Evolutionary conservation across 2,888 invertebrate genomes (phyloP), one percentile per base, ranked within the genome.

Genomic region (Megaustenia siamemsis): DNA sequence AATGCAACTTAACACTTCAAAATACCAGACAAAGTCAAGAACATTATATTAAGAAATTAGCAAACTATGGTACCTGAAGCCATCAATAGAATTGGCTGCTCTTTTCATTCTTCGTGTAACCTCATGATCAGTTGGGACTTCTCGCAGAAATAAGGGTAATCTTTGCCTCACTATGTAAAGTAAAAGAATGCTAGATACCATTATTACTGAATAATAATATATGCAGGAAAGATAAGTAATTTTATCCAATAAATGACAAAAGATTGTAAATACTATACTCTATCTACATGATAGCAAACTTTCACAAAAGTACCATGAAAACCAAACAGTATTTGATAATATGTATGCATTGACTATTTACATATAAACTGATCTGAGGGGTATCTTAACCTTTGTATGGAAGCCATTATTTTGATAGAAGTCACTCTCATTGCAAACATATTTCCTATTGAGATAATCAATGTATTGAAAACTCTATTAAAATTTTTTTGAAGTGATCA

Each of bases 1-100:
- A 63, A 63, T 63, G 15, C 32, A 32, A 15, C 63, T 32, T 32
- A 28, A 32, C 5, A 32, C 15, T n/a, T 76, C 53, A 53, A 60
- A 35, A 68, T 43, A 69, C 18, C 35, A 66, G 18, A 66, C 12
- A 35, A 35, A 0, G 35, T 35, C n/a, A 18, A 21, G 1, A 66
- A 35, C 12, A 12, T 66, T 35, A 66, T 35, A 53, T 3, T 12
- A 69, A 69, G 38, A 69, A 73, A 73, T 32, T n/a, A 69, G 32
- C 18, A 63, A 24, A 43, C 10, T 43, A 71, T 43, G 71, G 43
- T 90, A 94, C 94, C 94, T 97, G 82, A 97, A 95, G 38, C 96
- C 96, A 94, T 97, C 97, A 38, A 97, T 95, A 28, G 96, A 95
- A 66, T 96, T 96, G 91, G 97, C 97, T 15, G 96, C 97, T 88